Evolutionary conservation across 2,113 vertebrate species (phyloP).

Genomic region (Phoenicopterus ruber): DNA sequence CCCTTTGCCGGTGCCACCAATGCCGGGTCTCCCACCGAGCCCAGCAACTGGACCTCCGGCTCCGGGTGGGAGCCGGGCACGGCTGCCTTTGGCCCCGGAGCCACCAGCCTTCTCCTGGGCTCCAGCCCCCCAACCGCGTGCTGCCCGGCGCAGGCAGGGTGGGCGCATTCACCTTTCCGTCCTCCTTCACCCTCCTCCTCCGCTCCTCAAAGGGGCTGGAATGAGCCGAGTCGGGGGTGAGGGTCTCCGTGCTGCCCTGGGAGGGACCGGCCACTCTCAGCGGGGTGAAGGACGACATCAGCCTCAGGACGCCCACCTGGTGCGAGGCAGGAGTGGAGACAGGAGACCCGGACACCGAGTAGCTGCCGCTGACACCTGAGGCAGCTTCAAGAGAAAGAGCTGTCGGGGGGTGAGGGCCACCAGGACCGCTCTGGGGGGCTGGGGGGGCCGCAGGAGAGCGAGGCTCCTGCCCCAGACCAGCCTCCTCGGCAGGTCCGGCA

Average conservation of each 20-base stretch:
- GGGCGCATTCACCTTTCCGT: conserved; percentile 16
- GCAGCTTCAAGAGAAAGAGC: conserved; percentile 14
- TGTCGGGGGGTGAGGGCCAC: fast-evolving
- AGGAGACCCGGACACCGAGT: neutral
- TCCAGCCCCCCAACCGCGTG: fast-evolving
- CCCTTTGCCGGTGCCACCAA: neutral
- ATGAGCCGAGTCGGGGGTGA: fast-evolving
- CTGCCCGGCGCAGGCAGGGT: neutral
- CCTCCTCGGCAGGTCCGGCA: neutral
- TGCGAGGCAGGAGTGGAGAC: neutral
- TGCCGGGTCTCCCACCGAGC: fast-evolving
- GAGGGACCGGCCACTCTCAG: neutral
- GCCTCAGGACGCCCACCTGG: neutral
- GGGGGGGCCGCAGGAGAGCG: neutral
- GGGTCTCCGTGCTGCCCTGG: neutral
- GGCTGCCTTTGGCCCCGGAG: neutral
- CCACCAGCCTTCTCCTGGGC: fast-evolving
- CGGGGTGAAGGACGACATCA: neutral
- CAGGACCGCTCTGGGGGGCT: fast-evolving
- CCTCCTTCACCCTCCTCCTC: conserved; percentile 50
- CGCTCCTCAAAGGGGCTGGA: conserved; percentile 12
- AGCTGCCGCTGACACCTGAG: conserved; percentile 31
- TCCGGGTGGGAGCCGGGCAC: neutral
- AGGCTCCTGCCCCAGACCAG: neutral
- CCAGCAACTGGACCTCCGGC: neutral